Conservation (phyloP, 2,888 invertebrate species). For the Drosophila neonasuta region DNA sequence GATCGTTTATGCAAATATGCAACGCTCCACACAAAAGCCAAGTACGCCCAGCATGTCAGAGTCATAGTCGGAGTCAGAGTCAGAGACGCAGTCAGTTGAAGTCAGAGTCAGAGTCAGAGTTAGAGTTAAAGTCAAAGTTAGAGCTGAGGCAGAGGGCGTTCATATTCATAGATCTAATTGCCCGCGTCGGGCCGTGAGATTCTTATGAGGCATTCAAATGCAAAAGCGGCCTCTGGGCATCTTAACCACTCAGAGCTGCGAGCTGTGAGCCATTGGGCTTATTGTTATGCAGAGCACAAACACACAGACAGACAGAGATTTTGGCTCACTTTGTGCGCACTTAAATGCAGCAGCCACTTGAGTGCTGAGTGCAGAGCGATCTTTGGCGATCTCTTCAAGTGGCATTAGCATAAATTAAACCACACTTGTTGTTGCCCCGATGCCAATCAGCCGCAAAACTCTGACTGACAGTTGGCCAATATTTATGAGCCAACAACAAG, state of each 20-base stretch:
- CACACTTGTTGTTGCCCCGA: constrained; percentile 60
- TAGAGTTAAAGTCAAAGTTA: not conserved
- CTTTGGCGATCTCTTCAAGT: constrained; percentile 40
- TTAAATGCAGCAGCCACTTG: constrained; percentile 56
- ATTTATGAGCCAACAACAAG: constrained; percentile 56
- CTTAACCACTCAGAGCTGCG: constrained; percentile 1
- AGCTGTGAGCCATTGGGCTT: constrained; percentile 21
- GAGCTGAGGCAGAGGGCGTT: constrained; percentile 37
- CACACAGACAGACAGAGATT: constrained; percentile 17
- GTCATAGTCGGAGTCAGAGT: constrained; percentile 14
- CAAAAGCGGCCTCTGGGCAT: constrained; percentile 28
- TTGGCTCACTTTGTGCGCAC: constrained; percentile 57
- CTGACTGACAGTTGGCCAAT: constrained; percentile 60
- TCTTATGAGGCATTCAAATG: constrained; percentile 59
- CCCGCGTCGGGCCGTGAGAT: constrained; percentile 57
- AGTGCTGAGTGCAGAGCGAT: constrained; percentile 42
- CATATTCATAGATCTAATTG: constrained; percentile 65
- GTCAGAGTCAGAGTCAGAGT: constrained; percentile 7
- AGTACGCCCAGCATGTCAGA: constrained; percentile 67
- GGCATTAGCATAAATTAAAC: constrained; percentile 73
- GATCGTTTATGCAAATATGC: constrained; percentile 73
- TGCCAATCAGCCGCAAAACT: constrained; percentile 38
- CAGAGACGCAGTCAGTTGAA: constrained; percentile 22
- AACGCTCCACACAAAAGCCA: constrained; percentile 59
- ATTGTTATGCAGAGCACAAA: constrained; percentile 55